Evolutionary conservation across 2,797 vertebrate species (phyloP), one percentile per base, ranked within the genome.

Genomic region (Clarias pachynema): DNA sequence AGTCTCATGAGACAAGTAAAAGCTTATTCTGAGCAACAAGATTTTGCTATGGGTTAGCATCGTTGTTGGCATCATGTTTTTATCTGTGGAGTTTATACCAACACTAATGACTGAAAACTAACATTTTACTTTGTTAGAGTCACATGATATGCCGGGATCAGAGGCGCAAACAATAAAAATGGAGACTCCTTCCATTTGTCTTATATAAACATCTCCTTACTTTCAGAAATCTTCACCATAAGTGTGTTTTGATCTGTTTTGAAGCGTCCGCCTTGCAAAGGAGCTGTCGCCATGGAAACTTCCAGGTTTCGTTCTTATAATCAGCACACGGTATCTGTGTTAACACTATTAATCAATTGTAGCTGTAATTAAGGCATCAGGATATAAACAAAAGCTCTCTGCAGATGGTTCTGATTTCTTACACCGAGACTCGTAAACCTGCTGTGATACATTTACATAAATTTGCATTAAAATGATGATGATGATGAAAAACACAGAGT

Each of bases 291-390:
- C 10, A 77, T 59, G 12, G 29, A 59, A 24, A 59, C 53, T 9
- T 22, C 29, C 49, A 59, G 26, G 34, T 18, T 34, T 22, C 53
- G 0, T 53, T 77, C 18, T 59, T 34, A 5, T 34, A 57, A 34
- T 77, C 74, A 77, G 53, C 0, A 4, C 18, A 22, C 49, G 20
- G 49, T 10, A 18, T 75, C 16, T 3, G 26, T 10, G 16, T 29
- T 56, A 31, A 57, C 3, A 4, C 74, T 60, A 7, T n/a, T n/a
- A 60, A 60, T 60, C 56, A 78, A 3, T 37, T 4, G 20, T 16
- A 60, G 57, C 57, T 75, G 75, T 78, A 78, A 78, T 78, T 37
- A 78, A 34, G 22, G 20, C 56, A n/a, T 40, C 57, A n/a, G 75
- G 57, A 78, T n/a, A 14, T 37, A 78, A 78, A 78, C 57, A 24